A percentile compares a stretch with the other conserved stretches of the same genome.
These are phyloP conservation scores for Glareola pratincola DNA, from an alignment of 2,113 vertebrate genomes.

Conservation along the genomic window DNA sequence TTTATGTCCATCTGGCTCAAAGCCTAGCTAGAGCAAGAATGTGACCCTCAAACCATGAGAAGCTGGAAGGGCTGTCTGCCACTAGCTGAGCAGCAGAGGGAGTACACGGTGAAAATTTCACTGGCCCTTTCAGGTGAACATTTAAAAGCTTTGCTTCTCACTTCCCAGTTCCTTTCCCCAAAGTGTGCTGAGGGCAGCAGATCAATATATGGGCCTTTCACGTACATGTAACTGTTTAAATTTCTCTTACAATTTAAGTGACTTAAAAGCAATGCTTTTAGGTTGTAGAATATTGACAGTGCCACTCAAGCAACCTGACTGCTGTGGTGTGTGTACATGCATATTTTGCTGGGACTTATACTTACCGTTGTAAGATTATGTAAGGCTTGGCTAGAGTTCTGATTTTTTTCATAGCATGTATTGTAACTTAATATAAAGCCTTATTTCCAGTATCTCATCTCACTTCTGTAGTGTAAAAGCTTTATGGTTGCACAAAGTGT, in stretches of 20 bases:
- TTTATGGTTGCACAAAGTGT: not conserved
- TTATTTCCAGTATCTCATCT: not conserved
- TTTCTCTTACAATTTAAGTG: not conserved
- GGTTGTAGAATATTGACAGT: not conserved
- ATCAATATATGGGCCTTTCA: not conserved
- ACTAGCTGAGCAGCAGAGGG: not conserved
- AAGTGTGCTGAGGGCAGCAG: not conserved
- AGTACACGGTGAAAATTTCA: not conserved
- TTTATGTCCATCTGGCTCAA: not conserved
- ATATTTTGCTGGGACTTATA: not conserved
- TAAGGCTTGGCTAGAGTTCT: not conserved
- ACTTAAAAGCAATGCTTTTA: not conserved
- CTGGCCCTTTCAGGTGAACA: not conserved
- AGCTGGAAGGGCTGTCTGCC: not conserved
- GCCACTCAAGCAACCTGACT: not conserved
- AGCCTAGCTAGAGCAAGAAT: not conserved
- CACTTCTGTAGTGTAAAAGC: not conserved
- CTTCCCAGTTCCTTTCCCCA: not conserved
- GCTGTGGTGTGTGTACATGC: not conserved
- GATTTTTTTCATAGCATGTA: not conserved
- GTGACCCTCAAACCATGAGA: not conserved
- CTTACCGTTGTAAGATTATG: not conserved
- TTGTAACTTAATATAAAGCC: not conserved
- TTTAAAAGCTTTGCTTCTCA: not conserved
- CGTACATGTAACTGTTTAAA: not conserved